Conservation (phyloP, 2,797 vertebrate species). For the Ptychobarbus kaznakovi region DNA sequence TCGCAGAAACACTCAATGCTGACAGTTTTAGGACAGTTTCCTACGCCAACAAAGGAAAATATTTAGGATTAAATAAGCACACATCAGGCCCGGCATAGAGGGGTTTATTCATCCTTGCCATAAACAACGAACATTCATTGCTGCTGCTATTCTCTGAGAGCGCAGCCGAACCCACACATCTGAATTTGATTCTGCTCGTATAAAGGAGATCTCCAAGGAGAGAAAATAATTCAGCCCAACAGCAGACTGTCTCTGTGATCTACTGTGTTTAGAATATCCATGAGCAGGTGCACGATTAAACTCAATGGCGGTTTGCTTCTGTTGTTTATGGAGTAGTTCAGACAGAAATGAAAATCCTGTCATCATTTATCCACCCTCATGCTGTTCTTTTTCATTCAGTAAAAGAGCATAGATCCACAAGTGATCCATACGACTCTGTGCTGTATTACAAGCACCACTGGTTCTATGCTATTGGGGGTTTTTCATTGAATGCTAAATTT, state of each 20-base stretch:
- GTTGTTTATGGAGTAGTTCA: constrained; percentile 26
- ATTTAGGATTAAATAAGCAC: constrained; percentile 51
- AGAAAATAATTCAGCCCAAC: constrained; percentile 31
- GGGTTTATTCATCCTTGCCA: constrained; percentile 39
- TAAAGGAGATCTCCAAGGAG: constrained; percentile 30
- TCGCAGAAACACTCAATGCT: constrained; percentile 37
- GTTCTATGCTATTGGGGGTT: not conserved
- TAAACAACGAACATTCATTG: constrained; percentile 45
- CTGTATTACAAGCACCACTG: not conserved
- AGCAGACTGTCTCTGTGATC: constrained; percentile 36
- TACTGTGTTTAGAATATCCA: constrained; percentile 9
- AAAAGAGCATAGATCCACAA: not conserved
- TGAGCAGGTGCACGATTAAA: constrained; percentile 42
- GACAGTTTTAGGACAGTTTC: constrained; percentile 57
- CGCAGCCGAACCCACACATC: constrained; percentile 27
- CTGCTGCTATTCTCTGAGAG: constrained; percentile 22
- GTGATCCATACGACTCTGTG: not conserved
- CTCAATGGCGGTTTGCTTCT: constrained; percentile 18
- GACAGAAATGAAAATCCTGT: constrained; percentile 30
- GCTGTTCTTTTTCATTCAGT: not conserved
- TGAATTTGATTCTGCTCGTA: constrained; percentile 2
- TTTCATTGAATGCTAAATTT: not conserved
- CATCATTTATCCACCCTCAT: constrained; percentile 6
- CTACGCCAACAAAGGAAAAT: constrained; percentile 48
- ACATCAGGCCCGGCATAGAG: constrained; percentile 16